Base-by-base conservation (phyloP, 2,888 invertebrate genomes). In the Pristionchus exspectatus region DNA sequence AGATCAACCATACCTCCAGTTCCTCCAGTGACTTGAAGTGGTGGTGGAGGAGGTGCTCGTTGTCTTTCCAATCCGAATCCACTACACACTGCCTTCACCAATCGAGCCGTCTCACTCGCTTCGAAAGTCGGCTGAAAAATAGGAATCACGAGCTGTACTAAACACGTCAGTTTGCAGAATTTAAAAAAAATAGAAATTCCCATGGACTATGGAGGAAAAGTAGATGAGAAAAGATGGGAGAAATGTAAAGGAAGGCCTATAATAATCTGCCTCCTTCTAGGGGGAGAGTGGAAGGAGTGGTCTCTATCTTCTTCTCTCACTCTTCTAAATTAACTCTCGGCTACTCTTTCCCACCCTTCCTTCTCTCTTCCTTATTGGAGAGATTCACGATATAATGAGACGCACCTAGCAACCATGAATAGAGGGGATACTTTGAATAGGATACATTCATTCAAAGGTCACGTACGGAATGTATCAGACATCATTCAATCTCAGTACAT, bases 41-140 rank as follows among this genome's bases (percentile, higher is more conserved):
- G 87, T 54, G 44, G 81, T 30, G 59, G 83, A 16, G 84, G 86
- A 7, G 83, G 87, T 30, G 85, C 44, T 33, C 91, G 77, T 10
- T 30, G 74, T 50, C 87, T 87, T 44, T 90, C 90, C 59, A 93
- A 88, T 24, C 89, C 90, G 59, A 93, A 93, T 38, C 94, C 94
- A 9, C 89, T 90, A 77, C 92, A 90, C 12, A 94, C 90, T 0
- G 92, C 92, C 72, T 92, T 90, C 18, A 92, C 93, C 38, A 93
- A 59, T 74, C 90, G 90, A n/a, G 59, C 89, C 1, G 94, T 94
- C 69, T 94, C 93, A 5, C 91, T 91, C 1, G 72, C 74, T 33
- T 81, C 91, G 89, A 90, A 90, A 7, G 93, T 91, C 30, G 91
- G 91, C 93, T 93, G 89, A 74, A 89, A 90, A 66, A n/a, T 14